A percentile compares a stretch with the other conserved stretches of the same genome.
Conservation (phyloP, 2,888 invertebrate genomes). For the Ecliptopera silaceata region DNA sequence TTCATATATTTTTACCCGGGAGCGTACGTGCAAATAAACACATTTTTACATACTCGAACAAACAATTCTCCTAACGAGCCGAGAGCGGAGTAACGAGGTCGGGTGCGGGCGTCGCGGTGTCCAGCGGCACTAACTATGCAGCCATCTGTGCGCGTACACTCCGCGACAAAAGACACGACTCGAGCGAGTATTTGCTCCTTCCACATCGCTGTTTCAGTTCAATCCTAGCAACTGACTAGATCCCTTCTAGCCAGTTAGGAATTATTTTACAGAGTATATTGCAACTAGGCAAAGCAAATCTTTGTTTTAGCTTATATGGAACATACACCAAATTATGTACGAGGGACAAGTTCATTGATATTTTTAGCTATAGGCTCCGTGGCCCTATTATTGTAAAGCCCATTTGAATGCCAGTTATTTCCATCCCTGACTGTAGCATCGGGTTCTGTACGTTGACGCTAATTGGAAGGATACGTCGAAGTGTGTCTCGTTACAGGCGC, state of each 20-base stretch:
- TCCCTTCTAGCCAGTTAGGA: no score
- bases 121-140: conserved; percentile 26
- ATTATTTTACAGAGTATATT: no score
- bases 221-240: no score
- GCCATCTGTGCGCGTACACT: conserved; percentile 21
- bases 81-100: conserved; percentile 73
- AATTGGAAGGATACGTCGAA: conserved; percentile 78
- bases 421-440: conserved; percentile 21
- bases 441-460: conserved; percentile 44
- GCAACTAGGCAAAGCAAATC: no score
- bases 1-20: conserved; percentile 80
- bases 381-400: neutral
- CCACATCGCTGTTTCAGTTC: neutral
- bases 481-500: conserved; percentile 74
- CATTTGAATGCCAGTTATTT: conserved; percentile 11
- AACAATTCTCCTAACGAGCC: conserved; percentile 82
- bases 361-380: neutral
- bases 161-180: neutral
- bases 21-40: conserved; percentile 83
- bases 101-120: conserved; percentile 42
- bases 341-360: no score
- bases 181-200: neutral
- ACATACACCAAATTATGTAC: no score
- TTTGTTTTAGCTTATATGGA: no score
- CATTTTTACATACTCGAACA: conserved; percentile 83